Conservation (phyloP, 2,113 vertebrate species). For the Nyctibius bracteatus region DNA sequence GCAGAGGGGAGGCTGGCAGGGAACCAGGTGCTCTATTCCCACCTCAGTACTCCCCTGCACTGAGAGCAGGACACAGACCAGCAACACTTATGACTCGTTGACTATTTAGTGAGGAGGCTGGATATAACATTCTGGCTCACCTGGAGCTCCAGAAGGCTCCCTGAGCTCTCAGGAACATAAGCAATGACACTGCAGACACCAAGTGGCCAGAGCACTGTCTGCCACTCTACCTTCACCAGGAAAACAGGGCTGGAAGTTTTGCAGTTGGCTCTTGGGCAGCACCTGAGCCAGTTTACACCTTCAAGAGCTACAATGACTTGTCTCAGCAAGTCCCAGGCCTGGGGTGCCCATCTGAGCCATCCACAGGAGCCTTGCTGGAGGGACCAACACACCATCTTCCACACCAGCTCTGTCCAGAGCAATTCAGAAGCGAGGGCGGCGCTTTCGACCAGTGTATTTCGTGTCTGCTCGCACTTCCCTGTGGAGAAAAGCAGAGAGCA, state of each 20-base stretch:
- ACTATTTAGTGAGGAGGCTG: constrained; percentile 7
- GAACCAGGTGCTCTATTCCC: not conserved
- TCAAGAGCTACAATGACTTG: not conserved
- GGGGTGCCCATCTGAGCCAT: not conserved
- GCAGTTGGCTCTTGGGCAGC: not conserved
- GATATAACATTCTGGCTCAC: not conserved
- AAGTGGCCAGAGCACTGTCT: not conserved
- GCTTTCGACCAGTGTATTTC: constrained; percentile 87
- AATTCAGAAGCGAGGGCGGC: constrained; percentile 82
- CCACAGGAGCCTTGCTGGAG: not conserved
- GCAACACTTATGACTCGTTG: not conserved
- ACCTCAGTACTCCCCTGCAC: not conserved
- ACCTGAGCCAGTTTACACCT: not conserved
- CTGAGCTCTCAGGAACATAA: not conserved
- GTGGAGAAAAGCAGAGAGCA: not conserved
- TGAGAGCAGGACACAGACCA: not conserved
- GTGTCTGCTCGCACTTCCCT: constrained; percentile 91
- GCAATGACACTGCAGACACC: not conserved
- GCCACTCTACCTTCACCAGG: not conserved
- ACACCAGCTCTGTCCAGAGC: not conserved
- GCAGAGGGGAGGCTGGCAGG: not conserved
- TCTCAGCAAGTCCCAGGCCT: not conserved
- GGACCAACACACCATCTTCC: not conserved
- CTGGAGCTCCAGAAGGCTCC: not conserved
- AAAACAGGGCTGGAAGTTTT: not conserved